These are phyloP conservation scores for Meloidogyne chitwoodi DNA, from an alignment of 1,140 invertebrate genomes.

Conservation along the genomic window DNA sequence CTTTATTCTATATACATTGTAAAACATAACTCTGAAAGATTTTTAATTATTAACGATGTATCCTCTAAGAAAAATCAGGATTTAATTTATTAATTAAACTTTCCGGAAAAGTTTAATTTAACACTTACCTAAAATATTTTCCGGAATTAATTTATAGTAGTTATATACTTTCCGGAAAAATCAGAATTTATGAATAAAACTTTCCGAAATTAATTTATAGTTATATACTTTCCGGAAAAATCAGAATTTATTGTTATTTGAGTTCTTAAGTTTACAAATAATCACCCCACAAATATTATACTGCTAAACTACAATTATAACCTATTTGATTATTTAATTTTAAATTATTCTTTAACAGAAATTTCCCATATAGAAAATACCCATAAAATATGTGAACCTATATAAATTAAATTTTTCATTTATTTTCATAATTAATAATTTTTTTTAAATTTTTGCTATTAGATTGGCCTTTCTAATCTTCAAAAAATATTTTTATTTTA, in stretches of 20 bases:
- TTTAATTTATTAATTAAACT: too few species aligned
- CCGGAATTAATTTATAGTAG: background rate
- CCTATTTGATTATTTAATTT: too few species aligned
- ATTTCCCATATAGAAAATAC: background rate
- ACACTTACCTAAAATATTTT: background rate
- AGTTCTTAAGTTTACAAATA: background rate
- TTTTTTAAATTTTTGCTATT: too few species aligned
- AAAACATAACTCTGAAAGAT: too few species aligned
- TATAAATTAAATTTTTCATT: too few species aligned
- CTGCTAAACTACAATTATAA: background rate
- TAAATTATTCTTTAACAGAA: background rate
- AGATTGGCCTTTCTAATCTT: too few species aligned
- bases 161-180: background rate
- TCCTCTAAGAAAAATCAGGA: too few species aligned
- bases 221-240: background rate
- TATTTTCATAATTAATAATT: too few species aligned
- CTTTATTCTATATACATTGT: background rate
- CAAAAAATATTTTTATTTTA: too few species aligned
- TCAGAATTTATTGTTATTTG: background rate
- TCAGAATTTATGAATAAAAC: background rate
- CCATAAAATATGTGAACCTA: background rate
- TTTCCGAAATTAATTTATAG: background rate
- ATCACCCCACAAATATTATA: background rate
- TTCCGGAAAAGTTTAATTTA: too few species aligned
- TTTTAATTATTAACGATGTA: too few species aligned